These are phyloP conservation scores for Hylia prasina DNA, from an alignment of 2,113 vertebrate genomes.

Conservation along the genomic window DNA sequence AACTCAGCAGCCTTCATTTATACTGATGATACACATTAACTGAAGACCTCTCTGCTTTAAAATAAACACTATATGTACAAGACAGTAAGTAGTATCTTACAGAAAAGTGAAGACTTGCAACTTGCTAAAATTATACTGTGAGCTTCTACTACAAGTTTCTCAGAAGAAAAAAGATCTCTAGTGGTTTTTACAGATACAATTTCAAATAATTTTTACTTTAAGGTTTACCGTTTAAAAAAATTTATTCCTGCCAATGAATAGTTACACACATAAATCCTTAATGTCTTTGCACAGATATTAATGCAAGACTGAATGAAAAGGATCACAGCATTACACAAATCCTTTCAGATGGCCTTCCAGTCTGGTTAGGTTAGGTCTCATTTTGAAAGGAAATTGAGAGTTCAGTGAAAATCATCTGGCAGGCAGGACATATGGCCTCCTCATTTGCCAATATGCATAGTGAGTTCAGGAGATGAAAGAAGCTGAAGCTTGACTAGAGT, in stretches of 20 bases:
- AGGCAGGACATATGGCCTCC: background rate
- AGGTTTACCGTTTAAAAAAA: background rate
- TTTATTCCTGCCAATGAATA: background rate
- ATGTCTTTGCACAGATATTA: background rate
- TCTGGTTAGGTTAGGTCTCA: background rate
- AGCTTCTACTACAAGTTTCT: background rate
- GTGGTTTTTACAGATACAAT: background rate
- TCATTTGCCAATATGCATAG: background rate
- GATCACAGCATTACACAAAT: background rate
- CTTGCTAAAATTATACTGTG: fast-evolving
- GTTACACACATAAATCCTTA: background rate
- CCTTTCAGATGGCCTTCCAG: background rate
- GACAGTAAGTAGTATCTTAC: background rate
- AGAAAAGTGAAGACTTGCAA: background rate
- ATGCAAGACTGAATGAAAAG: background rate
- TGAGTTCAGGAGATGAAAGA: background rate
- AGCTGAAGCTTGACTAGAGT: background rate
- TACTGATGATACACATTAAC: background rate
- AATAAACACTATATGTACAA: background rate
- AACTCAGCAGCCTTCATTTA: background rate
- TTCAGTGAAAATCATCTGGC: background rate
- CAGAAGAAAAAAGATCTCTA: background rate
- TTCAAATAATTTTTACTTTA: background rate
- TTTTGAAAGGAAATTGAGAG: background rate
- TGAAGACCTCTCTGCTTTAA: background rate